phyloP scores from a whole-genome alignment of 2,113 vertebrate genomes.

The Cyphomyrus plagiostoma region DNA sequence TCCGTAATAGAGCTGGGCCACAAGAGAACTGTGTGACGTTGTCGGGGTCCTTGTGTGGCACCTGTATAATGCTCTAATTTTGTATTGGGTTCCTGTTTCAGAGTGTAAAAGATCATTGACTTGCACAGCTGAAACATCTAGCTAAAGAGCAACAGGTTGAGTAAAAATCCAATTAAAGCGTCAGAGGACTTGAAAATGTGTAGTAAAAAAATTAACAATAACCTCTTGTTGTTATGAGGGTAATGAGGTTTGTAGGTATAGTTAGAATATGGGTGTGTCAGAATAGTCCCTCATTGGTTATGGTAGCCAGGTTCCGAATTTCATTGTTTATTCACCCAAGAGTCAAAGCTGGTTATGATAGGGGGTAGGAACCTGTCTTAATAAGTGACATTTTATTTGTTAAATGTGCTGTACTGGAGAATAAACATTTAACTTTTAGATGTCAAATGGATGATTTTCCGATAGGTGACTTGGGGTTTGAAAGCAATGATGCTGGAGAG shows the following conservation, averaged over 20 bases:
- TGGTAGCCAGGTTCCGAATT: not conserved
- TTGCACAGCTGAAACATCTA: not conserved
- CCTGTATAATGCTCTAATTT: not conserved
- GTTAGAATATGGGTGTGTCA: not conserved
- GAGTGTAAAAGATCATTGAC: not conserved
- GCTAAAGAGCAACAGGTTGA: not conserved
- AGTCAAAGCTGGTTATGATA: not conserved
- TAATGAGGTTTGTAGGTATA: not conserved
- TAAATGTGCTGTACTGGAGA: not conserved
- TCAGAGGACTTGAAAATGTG: not conserved
- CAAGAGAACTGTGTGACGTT: constrained; percentile 8
- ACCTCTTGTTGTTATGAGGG: not conserved
- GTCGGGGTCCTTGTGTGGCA: not conserved
- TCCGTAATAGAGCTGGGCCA: not conserved
- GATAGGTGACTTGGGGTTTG: not conserved
- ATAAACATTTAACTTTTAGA: not conserved
- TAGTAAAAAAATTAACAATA: not conserved
- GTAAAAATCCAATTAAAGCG: not conserved
- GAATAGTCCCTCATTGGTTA: not conserved
- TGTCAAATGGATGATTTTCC: not conserved
- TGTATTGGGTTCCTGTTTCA: not conserved
- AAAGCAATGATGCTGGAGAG: constrained; percentile 18
- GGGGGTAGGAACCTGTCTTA: not conserved
- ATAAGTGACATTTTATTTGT: not conserved
- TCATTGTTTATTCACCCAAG: not conserved